phyloP scores from a whole-genome alignment of 2,113 vertebrate genomes.

The Podarcis cretensis region DNA sequence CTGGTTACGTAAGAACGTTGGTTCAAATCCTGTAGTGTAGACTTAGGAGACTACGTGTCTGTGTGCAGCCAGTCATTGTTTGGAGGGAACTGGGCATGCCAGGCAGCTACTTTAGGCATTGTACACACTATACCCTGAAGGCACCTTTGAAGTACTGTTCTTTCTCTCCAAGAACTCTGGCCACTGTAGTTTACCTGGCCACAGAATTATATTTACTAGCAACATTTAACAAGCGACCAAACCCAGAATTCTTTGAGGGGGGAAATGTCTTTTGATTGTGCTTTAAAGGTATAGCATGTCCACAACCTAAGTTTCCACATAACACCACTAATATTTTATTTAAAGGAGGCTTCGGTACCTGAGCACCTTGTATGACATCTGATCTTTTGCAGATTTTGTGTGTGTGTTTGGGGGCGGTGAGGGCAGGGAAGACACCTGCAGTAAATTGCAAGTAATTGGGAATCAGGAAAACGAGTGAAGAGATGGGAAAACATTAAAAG shows the following conservation, averaged over 20 bases:
- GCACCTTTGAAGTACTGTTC: no score
- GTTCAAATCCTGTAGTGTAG: accelerated
- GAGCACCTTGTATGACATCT: not conserved
- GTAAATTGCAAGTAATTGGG: not conserved
- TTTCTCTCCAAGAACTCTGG: no score
- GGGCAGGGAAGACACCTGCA: not conserved
- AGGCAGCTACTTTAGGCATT: no score
- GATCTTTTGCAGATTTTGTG: not conserved
- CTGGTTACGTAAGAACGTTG: accelerated
- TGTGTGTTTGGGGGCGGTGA: no score
- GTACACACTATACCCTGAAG: no score
- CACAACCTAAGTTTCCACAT: not conserved
- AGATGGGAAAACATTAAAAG: not conserved
- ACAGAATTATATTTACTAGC: no score
- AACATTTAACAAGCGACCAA: no score
- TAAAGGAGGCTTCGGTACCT: not conserved
- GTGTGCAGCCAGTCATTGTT: accelerated
- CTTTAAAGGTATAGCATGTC: not conserved
- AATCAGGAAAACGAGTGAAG: not conserved
- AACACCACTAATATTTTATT: not conserved
- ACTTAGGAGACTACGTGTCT: not conserved
- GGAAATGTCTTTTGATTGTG: not conserved
- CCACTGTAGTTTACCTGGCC: no score
- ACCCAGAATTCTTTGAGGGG: no score
- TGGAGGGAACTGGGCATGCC: no score